These are phyloP conservation scores for Tuta absoluta DNA, from an alignment of 2,888 invertebrate genomes.

Conservation along the genomic window DNA sequence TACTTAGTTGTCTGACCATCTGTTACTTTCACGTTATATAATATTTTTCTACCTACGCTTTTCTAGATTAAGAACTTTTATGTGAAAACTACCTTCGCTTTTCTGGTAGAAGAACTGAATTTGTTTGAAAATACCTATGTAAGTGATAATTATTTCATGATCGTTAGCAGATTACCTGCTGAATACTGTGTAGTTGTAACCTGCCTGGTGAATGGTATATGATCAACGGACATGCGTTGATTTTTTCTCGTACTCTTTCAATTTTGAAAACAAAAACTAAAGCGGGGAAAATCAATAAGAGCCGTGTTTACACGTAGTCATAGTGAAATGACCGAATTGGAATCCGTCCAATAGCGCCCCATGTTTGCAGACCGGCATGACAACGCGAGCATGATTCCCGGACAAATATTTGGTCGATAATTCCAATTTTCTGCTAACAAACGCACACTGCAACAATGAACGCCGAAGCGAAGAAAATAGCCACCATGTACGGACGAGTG, in stretches of 20 bases:
- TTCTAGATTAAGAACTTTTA: neutral
- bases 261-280: constrained; percentile 15
- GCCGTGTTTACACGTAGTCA: constrained; percentile 66
- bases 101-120: neutral
- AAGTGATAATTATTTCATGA: no score
- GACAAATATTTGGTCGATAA: constrained; percentile 55
- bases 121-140: no score
- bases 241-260: no score
- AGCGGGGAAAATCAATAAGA: constrained; percentile 56
- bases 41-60: neutral
- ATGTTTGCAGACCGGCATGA: constrained; percentile 59
- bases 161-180: no score
- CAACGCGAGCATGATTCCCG: constrained; percentile 54
- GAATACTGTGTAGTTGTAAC: no score
- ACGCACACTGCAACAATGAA: constrained; percentile 49
- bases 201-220: no score
- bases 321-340: constrained; percentile 60
- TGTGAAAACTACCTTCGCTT: neutral
- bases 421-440: constrained; percentile 25
- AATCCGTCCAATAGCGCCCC: constrained; percentile 53
- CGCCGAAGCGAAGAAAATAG: constrained; percentile 61
- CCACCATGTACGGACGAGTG: constrained; percentile 73
- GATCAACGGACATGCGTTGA: no score
- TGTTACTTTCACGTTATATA: neutral
- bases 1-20: neutral